These are phyloP conservation scores for Mobula birostris DNA, from an alignment of 2,113 vertebrate species.

Conservation along the genomic window DNA sequence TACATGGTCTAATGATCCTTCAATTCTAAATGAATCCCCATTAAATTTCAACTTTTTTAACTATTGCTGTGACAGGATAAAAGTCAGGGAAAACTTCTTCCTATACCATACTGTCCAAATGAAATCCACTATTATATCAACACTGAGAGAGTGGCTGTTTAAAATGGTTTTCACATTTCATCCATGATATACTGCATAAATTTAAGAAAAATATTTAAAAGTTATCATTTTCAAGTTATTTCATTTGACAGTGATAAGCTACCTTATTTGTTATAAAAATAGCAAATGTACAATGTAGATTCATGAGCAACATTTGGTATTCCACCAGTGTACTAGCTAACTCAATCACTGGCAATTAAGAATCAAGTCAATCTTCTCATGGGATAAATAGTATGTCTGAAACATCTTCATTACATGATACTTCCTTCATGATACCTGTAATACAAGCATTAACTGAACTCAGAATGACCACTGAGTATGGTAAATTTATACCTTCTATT, in stretches of 20 bases:
- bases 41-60: constrained; percentile 2
- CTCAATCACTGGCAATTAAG: neutral
- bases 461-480: neutral
- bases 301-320: neutral
- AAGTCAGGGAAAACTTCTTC: neutral
- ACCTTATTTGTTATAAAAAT: neutral
- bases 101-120: neutral
- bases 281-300: neutral
- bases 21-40: neutral
- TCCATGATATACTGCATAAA: neutral
- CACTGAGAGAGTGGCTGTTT: neutral
- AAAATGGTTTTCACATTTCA: neutral
- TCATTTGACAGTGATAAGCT: neutral
- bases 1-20: neutral
- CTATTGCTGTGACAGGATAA: neutral
- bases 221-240: neutral
- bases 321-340: neutral
- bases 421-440: neutral
- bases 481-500: neutral
- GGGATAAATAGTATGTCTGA: neutral
- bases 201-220: neutral
- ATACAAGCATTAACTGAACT: neutral
- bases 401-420: neutral
- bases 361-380: neutral
- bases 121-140: neutral